Conservation (phyloP, 2,888 invertebrate genomes). For the Pecten maximus region DNA sequence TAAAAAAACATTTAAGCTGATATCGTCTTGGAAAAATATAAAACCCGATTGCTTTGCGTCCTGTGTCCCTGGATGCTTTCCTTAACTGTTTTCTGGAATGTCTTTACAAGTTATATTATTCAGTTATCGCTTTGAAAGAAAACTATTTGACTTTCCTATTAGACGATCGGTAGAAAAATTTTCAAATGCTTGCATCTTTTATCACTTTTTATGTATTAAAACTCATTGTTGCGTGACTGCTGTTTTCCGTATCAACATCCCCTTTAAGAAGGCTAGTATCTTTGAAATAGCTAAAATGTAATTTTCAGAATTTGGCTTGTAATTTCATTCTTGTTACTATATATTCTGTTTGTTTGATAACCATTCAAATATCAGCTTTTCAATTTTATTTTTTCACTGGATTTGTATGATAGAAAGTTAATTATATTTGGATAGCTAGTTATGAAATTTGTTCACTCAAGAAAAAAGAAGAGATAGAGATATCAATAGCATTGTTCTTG, state of each 20-base stretch:
- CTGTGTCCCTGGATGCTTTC: background rate
- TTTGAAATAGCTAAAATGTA: background rate
- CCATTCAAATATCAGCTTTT: background rate
- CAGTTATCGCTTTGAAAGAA: background rate
- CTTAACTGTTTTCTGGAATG: background rate
- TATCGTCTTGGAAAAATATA: background rate
- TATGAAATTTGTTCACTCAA: background rate
- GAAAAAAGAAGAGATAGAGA: background rate
- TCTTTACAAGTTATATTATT: background rate
- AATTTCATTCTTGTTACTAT: background rate
- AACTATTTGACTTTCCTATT: background rate
- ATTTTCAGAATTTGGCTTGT: constrained; percentile 4
- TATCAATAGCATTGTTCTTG: background rate
- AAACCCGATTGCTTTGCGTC: background rate
- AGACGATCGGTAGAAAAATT: background rate
- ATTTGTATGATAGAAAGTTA: background rate
- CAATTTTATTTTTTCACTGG: background rate
- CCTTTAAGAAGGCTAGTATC: constrained; percentile 1
- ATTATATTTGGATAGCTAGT: background rate
- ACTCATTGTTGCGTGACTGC: background rate
- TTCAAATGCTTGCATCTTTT: background rate
- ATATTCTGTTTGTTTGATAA: background rate
- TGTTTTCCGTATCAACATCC: background rate
- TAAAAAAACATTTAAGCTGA: background rate
- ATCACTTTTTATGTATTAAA: background rate